Evolutionary conservation across 2,888 invertebrate genomes (phyloP), one percentile per base, ranked within the genome.

Genomic region (Drosophila limbata): DNA sequence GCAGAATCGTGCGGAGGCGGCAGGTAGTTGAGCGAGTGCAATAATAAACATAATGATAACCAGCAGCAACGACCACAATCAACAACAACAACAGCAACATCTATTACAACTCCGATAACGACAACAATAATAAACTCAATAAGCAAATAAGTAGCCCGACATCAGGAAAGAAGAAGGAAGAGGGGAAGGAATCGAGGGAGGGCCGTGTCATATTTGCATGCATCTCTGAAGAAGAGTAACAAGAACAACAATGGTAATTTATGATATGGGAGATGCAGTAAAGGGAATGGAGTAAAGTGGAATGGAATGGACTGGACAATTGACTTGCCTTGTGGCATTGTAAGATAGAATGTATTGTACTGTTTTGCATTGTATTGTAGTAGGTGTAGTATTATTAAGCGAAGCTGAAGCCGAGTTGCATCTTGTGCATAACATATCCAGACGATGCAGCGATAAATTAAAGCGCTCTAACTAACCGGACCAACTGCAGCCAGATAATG

Each of bases 271-370:
- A 40, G 40, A 40, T 55, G 15, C 19, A 17, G 25, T 42, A 13
- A 13, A 42, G 10, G 39, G 9, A 39, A 39, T 15, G 37, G 37
- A 37, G 4, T 13, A 1, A 3, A 15, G 15, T 39, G 37, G 37
- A n/a, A 17, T 17, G 42, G 19, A 50, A 71, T 28, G 55, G 59
- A 60, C 48, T 72, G 72, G 65, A 82, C 88, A 87, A 87, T 87
- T 84, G 88, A 75, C 74, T 84, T 84, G 84, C 88, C 88, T 73
- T 85, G 87, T 83, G 83, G 83, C 87, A 81, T 70, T 76, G 73
- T 80, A 51, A 71, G 53, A 53, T 65, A 64, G 60, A 56, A n/a
- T 44, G 47, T 11, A 28, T 13, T n/a, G 31, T 9, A 19, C 3
- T 8, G 19, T 19, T 10, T 28, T 8, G 25, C 6, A 25, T 25